Conservation (phyloP, 2,797 vertebrate genomes). For the Champsocephalus gunnari region DNA sequence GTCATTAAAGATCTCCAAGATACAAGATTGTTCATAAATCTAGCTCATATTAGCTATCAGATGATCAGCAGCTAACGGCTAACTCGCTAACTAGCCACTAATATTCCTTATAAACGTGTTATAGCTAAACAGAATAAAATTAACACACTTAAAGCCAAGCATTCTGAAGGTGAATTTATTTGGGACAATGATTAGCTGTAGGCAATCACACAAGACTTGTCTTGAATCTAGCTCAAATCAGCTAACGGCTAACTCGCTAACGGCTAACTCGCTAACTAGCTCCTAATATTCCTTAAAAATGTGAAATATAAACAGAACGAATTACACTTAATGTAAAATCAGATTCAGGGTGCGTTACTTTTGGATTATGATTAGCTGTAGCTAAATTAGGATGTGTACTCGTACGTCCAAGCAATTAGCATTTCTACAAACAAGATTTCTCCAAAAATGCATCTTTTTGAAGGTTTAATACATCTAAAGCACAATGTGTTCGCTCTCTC, state of each 20-base stretch:
- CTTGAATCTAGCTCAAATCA: neutral
- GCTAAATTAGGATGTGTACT: neutral
- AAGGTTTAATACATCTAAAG: neutral
- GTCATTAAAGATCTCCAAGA: neutral
- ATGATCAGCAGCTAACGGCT: neutral
- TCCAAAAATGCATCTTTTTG: too few relatives aligned
- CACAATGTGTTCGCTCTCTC: neutral
- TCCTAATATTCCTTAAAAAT: neutral
- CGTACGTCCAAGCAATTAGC: neutral
- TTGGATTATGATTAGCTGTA: neutral
- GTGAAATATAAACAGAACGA: constrained; percentile 1
- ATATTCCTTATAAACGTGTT: neutral
- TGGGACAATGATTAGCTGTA: too few relatives aligned
- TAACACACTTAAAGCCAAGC: too few relatives aligned
- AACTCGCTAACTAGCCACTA: neutral
- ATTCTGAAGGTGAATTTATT: too few relatives aligned
- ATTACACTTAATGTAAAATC: neutral
- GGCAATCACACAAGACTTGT: too few relatives aligned
- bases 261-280: neutral
- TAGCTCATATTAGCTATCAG: neutral
- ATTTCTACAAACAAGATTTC: neutral
- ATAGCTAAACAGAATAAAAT: too few relatives aligned
- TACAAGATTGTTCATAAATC: too few relatives aligned
- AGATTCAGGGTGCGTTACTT: neutral
- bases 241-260: neutral